Evolutionary conservation across 1,140 invertebrate species (phyloP).

Genomic region (Drosophila rufa): DNA sequence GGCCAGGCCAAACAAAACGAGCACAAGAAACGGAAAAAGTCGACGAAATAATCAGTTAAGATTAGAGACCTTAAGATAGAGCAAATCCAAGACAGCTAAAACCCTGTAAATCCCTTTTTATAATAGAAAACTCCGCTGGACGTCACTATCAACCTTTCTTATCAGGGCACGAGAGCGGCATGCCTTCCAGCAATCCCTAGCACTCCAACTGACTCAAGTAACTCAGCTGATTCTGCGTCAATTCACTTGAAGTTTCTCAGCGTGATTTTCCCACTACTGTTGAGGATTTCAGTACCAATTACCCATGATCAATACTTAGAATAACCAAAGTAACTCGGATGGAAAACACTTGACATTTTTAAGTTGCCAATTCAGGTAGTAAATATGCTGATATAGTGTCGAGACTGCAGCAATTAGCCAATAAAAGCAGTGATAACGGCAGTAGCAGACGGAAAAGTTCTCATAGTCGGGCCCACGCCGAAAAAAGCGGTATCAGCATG

Average conservation of each 20-base stretch:
- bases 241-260: constrained; percentile 18
- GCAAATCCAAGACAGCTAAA: background rate
- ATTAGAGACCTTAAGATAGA: constrained; percentile 6
- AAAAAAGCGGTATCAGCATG: constrained; percentile 36
- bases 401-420: constrained; percentile 31
- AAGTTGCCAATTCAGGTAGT: constrained; percentile 9
- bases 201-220: constrained; percentile 26
- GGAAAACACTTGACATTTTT: constrained; percentile 6
- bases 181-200: background rate
- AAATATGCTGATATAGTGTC: constrained; percentile 34
- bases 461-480: constrained; percentile 35
- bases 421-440: constrained; percentile 23
- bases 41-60: constrained; percentile 15
- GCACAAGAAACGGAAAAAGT: constrained; percentile 1
- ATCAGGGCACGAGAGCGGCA: constrained; percentile 14
- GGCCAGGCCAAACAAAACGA: constrained; percentile 7
- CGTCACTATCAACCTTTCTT: constrained; percentile 1
- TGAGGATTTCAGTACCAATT: constrained; percentile 7
- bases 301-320: background rate
- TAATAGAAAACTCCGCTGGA: background rate
- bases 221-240: constrained; percentile 26
- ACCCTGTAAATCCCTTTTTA: background rate
- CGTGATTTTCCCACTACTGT: constrained; percentile 22
- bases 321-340: constrained; percentile 13
- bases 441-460: constrained; percentile 21